These are phyloP conservation scores for Sebastes kiyomatsui DNA, from an alignment of 2,797 vertebrate species.

Conservation along the genomic window DNA sequence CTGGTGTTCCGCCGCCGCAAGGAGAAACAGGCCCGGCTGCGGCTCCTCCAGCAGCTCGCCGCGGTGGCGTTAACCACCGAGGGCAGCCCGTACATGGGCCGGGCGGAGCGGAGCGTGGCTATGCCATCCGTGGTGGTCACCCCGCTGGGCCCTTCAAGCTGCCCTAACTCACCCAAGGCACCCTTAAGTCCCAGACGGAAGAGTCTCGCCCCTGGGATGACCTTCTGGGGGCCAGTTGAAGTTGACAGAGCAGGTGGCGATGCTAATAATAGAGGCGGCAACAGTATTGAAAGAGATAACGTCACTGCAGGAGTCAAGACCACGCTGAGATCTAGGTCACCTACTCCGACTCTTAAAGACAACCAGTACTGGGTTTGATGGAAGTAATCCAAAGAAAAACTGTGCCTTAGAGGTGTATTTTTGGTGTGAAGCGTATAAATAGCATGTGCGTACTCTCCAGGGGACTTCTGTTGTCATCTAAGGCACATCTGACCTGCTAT, in stretches of 20 bases:
- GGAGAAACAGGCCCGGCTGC: slow-evolving; percentile 79
- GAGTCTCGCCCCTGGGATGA: slow-evolving; percentile 77
- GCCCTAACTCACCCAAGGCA: slow-evolving; percentile 59
- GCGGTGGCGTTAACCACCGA: slow-evolving; percentile 35
- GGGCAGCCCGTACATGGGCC: slow-evolving; percentile 62
- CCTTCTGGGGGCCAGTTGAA: slow-evolving; percentile 82
- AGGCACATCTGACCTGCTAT: slow-evolving; percentile 20
- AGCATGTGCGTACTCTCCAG: background rate
- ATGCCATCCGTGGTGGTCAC: slow-evolving; percentile 89
- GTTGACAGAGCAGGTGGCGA: slow-evolving; percentile 50
- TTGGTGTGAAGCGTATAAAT: background rate
- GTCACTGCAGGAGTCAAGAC: slow-evolving; percentile 36
- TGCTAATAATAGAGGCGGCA: background rate
- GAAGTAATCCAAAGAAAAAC: slow-evolving; percentile 17
- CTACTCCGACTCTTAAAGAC: slow-evolving; percentile 82
- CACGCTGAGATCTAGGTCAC: slow-evolving; percentile 68
- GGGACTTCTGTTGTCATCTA: background rate
- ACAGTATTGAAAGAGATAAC: slow-evolving; percentile 13
- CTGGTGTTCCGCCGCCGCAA: slow-evolving; percentile 84
- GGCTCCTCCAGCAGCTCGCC: slow-evolving; percentile 74
- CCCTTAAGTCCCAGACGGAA: slow-evolving; percentile 50
- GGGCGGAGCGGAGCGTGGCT: slow-evolving; percentile 80
- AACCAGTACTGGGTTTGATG: slow-evolving; percentile 91
- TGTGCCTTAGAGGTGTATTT: slow-evolving; percentile 66
- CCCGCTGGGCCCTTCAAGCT: slow-evolving; percentile 76